These are phyloP conservation scores for Phainopepla nitens DNA, from an alignment of 2,113 vertebrate genomes.

Conservation along the genomic window DNA sequence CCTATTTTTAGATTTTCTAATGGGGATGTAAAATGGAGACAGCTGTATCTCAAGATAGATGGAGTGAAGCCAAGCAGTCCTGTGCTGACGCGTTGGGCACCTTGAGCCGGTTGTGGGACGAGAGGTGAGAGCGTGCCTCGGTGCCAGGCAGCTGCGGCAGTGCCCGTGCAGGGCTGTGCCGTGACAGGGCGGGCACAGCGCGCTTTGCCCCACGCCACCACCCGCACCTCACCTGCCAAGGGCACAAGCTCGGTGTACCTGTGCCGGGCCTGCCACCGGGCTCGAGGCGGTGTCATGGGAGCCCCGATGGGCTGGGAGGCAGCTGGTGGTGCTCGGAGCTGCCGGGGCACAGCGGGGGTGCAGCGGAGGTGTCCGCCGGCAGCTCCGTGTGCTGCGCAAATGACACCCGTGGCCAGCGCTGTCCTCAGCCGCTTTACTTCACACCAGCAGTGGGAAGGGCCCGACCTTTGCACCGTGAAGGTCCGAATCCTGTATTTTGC, in stretches of 20 bases:
- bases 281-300: accelerated
- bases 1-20: slow-evolving; percentile 24
- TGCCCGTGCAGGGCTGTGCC: accelerated
- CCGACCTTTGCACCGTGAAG: not conserved
- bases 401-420: accelerated
- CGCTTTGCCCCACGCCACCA: accelerated
- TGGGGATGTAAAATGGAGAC: not conserved
- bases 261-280: not conserved
- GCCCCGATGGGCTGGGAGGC: not conserved
- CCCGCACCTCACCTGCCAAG: accelerated
- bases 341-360: not conserved
- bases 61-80: not conserved
- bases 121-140: accelerated
- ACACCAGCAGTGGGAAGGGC: not conserved
- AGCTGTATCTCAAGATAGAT: not conserved
- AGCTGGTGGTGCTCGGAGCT: not conserved
- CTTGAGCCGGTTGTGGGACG: accelerated
- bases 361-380: accelerated
- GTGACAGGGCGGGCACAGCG: accelerated
- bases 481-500: not conserved
- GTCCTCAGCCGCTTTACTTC: not conserved
- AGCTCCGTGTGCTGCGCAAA: not conserved
- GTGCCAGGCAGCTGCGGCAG: not conserved
- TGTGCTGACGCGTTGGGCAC: accelerated
- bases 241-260: not conserved